Evolutionary conservation across 2,113 vertebrate species (phyloP).

Genomic region (Anarhynchus alexandrinus): DNA sequence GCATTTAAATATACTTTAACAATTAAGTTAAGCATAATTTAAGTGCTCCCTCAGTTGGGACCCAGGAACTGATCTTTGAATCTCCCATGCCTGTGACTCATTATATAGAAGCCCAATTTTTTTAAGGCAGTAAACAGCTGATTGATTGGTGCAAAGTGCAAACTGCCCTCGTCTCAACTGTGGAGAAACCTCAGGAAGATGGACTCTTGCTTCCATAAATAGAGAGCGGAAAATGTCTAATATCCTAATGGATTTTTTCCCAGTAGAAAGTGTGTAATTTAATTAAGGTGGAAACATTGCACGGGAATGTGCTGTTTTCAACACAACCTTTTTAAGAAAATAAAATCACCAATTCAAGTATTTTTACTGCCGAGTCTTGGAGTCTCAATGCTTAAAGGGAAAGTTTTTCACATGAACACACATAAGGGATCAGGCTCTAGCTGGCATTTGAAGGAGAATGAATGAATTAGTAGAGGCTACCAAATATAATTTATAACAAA

Average conservation of each 20-base stretch:
- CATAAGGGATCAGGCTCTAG: neutral
- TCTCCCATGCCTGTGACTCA: neutral
- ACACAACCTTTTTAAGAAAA: neutral
- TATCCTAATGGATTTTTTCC: neutral
- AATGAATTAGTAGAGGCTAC: constrained; percentile 16
- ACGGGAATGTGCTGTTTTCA: neutral
- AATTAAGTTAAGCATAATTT: neutral
- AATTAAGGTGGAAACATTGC: neutral
- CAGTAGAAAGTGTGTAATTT: neutral
- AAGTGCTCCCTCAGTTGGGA: neutral
- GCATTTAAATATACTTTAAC: neutral
- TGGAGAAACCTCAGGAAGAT: neutral
- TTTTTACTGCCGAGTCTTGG: neutral
- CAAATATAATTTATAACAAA: constrained; percentile 6
- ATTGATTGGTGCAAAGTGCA: neutral
- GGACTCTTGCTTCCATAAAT: neutral
- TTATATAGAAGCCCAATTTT: neutral
- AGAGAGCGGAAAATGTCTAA: neutral
- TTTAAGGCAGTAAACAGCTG: neutral
- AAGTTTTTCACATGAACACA: neutral
- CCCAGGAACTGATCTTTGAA: neutral
- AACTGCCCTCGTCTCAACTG: neutral
- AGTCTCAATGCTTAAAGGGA: neutral
- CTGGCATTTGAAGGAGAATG: constrained; percentile 14
- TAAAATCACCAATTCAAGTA: neutral